Base-by-base conservation (phyloP, 2,888 invertebrate genomes). In the Acanthosepion lycidas region DNA sequence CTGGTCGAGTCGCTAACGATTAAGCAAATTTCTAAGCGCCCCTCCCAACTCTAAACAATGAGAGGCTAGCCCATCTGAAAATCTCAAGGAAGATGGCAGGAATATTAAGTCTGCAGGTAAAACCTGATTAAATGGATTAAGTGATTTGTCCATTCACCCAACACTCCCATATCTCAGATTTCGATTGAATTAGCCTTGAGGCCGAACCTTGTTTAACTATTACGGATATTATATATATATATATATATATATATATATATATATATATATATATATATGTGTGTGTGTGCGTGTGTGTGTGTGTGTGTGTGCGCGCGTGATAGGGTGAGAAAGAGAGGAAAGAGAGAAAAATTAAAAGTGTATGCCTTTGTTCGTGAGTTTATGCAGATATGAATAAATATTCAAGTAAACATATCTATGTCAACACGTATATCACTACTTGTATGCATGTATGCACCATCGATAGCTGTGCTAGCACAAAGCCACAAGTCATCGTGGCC, bases 41-140 rank as follows among this genome's bases (percentile, higher is more conserved):
- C 33, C 15, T 78, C 78, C 78, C 78, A 78, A 78, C 78, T n/a
- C 78, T 33, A 33, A 78, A 33, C n/a, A 78, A 78, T 78, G 78
- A n/a, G n/a, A 78, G 78, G n/a, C 78, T 78, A 33, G 33, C 6
- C 78, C n/a, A 78, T 78, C n/a, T 78, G 33, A 78, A 78, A 78
- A 78, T n/a, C 78, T 33, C 78, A n/a, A 33, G 78, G 15, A 78
- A 78, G 12, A 78, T 78, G 78, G 78, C 5, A n/a, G 78, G 8
- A 18, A 78, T 78, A 78, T n/a, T 78, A 78, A 78, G n/a, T 78
- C 78, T 78, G 78, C 78, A 78, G n/a, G 78, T 78, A 78, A 78
- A 78, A 12, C 78, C n/a, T 78, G 78, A 78, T 78, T 78, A 78
- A 33, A 33, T 78, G 78, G n/a, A 78, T 78, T 78, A 78, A 78